Evolutionary conservation across 2,888 invertebrate genomes (phyloP).

Genomic region (Megamerina dolium): DNA sequence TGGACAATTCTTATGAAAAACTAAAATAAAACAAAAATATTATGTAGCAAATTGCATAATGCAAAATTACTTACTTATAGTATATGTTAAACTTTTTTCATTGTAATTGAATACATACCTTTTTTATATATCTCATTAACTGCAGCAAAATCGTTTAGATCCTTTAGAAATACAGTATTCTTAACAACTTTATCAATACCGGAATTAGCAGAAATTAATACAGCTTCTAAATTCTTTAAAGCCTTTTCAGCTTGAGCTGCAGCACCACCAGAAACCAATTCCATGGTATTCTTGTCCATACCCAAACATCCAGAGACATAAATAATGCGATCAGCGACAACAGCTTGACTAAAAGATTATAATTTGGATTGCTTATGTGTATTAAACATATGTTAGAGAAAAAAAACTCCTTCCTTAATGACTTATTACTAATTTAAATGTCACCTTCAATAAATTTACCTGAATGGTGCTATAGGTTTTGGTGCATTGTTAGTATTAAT

Average conservation of each 20-base stretch:
- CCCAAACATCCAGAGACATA: constrained; percentile 87
- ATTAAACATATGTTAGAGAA: too few species aligned
- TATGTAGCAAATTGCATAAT: too few species aligned
- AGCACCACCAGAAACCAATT: constrained; percentile 70
- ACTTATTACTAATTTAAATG: too few species aligned
- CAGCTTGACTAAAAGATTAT: constrained; percentile 80
- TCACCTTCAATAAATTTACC: too few species aligned
- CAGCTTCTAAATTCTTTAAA: constrained; percentile 69
- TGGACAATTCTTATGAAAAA: constrained; percentile 68
- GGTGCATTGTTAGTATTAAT: constrained; percentile 65
- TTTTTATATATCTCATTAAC: constrained; percentile 81
- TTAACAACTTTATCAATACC: constrained; percentile 73
- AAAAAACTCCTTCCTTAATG: too few species aligned
- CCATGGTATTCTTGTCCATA: constrained; percentile 60
- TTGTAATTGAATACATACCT: constrained; percentile 54
- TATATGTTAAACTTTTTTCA: neutral
- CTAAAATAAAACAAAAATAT: too few species aligned
- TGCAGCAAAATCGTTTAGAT: constrained; percentile 71
- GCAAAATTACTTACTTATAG: neutral
- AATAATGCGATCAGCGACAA: constrained; percentile 72
- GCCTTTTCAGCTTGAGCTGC: constrained; percentile 69
- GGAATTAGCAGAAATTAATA: constrained; percentile 70
- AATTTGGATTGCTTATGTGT: too few species aligned
- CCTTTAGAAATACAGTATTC: constrained; percentile 73
- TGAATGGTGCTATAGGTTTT: constrained; percentile 74